Evolutionary conservation across 2,113 vertebrate species (phyloP).

Genomic region (Myotis davidii): DNA sequence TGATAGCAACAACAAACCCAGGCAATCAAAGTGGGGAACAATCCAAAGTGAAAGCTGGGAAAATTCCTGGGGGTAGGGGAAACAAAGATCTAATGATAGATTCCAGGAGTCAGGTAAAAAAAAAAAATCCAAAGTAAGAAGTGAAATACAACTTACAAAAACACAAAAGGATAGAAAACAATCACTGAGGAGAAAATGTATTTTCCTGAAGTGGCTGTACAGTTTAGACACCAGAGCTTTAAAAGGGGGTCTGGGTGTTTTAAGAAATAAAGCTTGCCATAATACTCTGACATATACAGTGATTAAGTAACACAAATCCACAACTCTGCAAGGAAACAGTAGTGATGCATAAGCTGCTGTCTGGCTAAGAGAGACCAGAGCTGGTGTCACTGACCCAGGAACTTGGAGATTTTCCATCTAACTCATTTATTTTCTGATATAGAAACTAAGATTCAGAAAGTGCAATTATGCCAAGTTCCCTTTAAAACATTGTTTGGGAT

Average conservation of each 20-base stretch:
- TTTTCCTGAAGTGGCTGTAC: neutral
- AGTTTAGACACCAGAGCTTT: neutral
- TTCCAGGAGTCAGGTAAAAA: neutral
- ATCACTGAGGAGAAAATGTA: neutral
- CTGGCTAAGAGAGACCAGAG: constrained; percentile 2
- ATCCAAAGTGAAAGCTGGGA: neutral
- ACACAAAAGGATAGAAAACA: neutral
- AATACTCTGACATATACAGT: constrained; percentile 43
- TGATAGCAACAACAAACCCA: neutral
- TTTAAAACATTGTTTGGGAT: constrained; percentile 27
- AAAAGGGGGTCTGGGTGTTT: neutral
- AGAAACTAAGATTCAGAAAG: neutral
- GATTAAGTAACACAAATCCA: constrained; percentile 48
- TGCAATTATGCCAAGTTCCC: neutral
- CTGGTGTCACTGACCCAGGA: neutral
- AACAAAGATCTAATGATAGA: neutral
- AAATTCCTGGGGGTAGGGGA: neutral
- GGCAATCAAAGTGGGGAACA: neutral
- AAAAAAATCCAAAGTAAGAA: constrained; percentile 14
- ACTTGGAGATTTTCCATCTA: neutral
- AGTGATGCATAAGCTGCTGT: constrained; percentile 7
- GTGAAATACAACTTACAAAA: constrained; percentile 1
- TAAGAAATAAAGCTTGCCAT: neutral
- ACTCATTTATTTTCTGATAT: neutral
- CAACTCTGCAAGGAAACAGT: constrained; percentile 13